These are phyloP conservation scores for Pempheris klunzingeri DNA, from an alignment of 2,797 vertebrate genomes.

Conservation along the genomic window DNA sequence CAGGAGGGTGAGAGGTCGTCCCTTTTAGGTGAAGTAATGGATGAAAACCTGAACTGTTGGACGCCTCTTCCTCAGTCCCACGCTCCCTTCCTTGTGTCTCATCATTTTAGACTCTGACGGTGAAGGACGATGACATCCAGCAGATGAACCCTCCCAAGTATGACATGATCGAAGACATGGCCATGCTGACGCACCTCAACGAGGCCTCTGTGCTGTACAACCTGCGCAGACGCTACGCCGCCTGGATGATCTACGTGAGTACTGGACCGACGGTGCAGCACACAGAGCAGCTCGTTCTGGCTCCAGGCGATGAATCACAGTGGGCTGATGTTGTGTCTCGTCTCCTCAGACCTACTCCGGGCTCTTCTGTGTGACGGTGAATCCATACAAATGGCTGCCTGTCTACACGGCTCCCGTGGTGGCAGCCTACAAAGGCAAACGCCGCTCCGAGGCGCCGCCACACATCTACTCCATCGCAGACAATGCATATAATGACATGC, in stretches of 20 bases:
- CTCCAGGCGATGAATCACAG: neutral
- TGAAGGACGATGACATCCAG: conserved; percentile 91
- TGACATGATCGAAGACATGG: conserved; percentile 95
- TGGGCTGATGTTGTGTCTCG: conserved; percentile 4
- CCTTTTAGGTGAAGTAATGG: neutral
- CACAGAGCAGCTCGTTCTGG: neutral
- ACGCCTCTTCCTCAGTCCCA: neutral
- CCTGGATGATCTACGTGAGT: conserved; percentile 95
- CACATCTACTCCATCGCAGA: conserved; percentile 95
- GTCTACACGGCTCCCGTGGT: conserved; percentile 92
- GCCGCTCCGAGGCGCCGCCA: conserved; percentile 90
- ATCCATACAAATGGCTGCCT: conserved; percentile 96
- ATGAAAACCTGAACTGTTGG: neutral
- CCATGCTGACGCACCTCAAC: conserved; percentile 95
- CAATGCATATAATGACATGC: conserved; percentile 95
- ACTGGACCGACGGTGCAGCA: conserved; percentile 1
- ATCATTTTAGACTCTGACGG: conserved; percentile 82
- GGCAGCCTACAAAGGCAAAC: conserved; percentile 93
- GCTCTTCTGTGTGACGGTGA: conserved; percentile 94
- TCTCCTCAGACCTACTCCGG: conserved; percentile 92
- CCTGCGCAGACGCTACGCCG: conserved; percentile 89
- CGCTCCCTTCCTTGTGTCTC: neutral
- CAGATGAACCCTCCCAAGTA: conserved; percentile 95
- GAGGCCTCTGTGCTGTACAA: conserved; percentile 92
- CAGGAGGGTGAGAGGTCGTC: conserved; percentile 66